Percentiles rank a stretch among this genome's conserved stretches.
Evolutionary conservation across 2,888 invertebrate genomes (phyloP).

Genomic region (Aphidius colemani): DNA sequence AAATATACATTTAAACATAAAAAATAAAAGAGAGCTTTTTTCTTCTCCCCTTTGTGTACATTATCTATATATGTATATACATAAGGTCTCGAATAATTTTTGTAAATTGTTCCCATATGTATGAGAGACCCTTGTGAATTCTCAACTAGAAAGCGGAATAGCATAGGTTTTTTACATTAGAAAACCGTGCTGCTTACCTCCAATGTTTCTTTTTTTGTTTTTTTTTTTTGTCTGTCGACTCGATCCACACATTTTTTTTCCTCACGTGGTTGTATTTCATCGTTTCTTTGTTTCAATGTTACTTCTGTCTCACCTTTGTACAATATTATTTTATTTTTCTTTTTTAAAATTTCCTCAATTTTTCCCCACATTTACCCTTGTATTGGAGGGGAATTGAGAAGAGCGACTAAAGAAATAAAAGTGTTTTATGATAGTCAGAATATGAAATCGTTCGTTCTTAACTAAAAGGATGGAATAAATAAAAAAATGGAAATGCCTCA

Average conservation of each 20-base stretch:
- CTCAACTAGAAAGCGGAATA: constrained; percentile 41
- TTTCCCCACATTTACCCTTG: constrained; percentile 28
- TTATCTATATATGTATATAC: too few relatives aligned
- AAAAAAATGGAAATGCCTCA: constrained; percentile 9
- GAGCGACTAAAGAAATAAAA: constrained; percentile 48
- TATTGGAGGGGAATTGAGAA: constrained; percentile 48
- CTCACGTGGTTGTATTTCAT: constrained; percentile 28
- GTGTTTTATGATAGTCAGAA: constrained; percentile 47
- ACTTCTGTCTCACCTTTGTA: constrained; percentile 29
- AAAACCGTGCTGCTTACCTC: constrained; percentile 31
- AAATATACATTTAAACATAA: neutral
- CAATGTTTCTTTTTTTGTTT: constrained; percentile 20
- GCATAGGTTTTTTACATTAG: constrained; percentile 32
- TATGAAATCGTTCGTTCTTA: constrained; percentile 31
- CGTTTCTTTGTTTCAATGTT: constrained; percentile 25
- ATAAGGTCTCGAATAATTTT: constrained; percentile 48
- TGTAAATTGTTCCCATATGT: constrained; percentile 54
- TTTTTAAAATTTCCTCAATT: constrained; percentile 27
- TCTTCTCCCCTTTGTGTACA: constrained; percentile 32
- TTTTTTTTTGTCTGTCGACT: constrained; percentile 22
- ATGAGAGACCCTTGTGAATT: constrained; percentile 46
- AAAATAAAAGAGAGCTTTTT: neutral
- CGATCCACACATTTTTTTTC: constrained; percentile 17
- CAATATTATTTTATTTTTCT: constrained; percentile 30
- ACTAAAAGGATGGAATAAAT: constrained; percentile 37